Percentiles rank a stretch among this genome's conserved stretches.
Conservation (phyloP, 2,113 vertebrate species). For the Bubalus kerabau region DNA sequence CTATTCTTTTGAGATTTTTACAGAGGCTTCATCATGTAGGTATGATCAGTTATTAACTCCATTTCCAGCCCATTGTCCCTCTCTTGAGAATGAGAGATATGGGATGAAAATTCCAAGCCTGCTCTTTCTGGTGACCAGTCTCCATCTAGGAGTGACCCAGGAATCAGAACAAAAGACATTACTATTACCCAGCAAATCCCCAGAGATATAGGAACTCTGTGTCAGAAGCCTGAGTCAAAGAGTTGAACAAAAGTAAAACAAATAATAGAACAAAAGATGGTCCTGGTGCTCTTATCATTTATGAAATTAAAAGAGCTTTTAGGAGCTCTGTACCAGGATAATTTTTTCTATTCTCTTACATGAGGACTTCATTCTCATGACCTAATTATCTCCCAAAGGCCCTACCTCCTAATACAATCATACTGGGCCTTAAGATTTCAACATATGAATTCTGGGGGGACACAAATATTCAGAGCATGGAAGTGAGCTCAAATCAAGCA, state of each 20-base stretch:
- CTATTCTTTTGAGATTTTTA: neutral
- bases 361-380: neutral
- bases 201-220: neutral
- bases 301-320: neutral
- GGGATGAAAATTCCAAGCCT: neutral
- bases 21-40: neutral
- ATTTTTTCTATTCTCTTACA: neutral
- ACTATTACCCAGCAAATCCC: neutral
- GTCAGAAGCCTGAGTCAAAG: neutral
- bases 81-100: neutral
- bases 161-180: neutral
- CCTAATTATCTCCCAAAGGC: neutral
- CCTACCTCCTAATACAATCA: neutral
- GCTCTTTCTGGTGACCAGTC: neutral
- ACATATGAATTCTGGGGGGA: neutral
- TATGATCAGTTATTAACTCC: neutral
- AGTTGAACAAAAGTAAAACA: neutral
- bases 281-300: neutral
- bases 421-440: neutral
- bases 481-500: neutral
- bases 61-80: neutral
- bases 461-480: neutral
- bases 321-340: neutral
- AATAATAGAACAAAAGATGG: neutral
- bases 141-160: neutral